phyloP scores from a whole-genome alignment of 2,113 vertebrate genomes.

The Rhizomys pruinosus region DNA sequence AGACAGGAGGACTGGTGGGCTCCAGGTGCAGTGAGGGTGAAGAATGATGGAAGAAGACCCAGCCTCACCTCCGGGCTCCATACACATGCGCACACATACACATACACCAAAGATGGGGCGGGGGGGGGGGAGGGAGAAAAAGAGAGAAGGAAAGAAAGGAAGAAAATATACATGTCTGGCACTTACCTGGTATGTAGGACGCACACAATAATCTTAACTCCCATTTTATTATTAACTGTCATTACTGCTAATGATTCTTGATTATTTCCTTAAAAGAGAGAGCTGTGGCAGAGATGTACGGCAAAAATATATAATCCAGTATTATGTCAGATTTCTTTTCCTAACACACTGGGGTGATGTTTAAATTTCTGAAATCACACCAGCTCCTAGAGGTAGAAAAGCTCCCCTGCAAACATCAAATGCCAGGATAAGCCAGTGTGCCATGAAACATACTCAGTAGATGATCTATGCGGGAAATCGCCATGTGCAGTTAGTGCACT shows the following conservation, averaged over 20 bases:
- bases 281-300: background rate
- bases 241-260: background rate
- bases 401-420: background rate
- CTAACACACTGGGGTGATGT: background rate
- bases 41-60: background rate
- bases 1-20: background rate
- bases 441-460: background rate
- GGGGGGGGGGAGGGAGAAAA: too few relatives aligned
- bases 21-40: background rate
- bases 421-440: background rate
- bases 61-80: background rate
- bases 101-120: background rate
- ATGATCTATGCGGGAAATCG: background rate
- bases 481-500: background rate
- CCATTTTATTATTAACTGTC: background rate
- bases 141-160: background rate
- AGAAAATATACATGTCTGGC: background rate
- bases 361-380: slow-evolving; percentile 23
- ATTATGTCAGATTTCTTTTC: background rate
- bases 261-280: background rate
- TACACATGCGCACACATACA: background rate
- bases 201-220: background rate
- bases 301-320: background rate
- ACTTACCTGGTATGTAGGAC: fast-evolving
- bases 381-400: background rate